Evolutionary conservation across 2,888 invertebrate genomes (phyloP), one percentile per base, ranked within the genome.

Genomic region (Neoitamus cyanurus): DNA sequence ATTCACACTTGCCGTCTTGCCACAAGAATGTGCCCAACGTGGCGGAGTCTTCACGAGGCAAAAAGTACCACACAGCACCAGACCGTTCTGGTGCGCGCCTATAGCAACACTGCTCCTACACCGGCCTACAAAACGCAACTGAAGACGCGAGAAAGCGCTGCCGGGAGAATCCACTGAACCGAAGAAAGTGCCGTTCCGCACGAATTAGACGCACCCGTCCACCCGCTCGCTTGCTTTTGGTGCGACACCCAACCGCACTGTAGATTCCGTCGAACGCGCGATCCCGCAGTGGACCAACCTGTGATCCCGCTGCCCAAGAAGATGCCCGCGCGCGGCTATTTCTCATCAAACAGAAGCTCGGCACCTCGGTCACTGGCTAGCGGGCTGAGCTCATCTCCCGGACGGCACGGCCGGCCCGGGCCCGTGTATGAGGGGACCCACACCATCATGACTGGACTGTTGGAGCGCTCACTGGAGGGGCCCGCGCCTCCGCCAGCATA

Each of bases 51-150:
- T 34, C 58, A 34, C 58, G 58, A 31, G 46, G 48, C 48, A 30
- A 80, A 68, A 58, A 15, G 25, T 15, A 31, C 28, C 31, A 68
- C 69, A 25, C 9, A 36, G n/a, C 68, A 68, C 34, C 69, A 28
- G n/a, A 20, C 80, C 36, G 36, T 7, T 58, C 80, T 31, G 80
- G 31, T 80, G 80, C 25, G 28, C 46, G 46, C 42, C 42, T 77
- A 46, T 77, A n/a, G 42, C 42, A 77, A 30, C 77, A 77, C 42
- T 58, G 72, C 83, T 42, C 20, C 75, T 73, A 83, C 83, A 83
- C 83, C 58, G 83, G 58, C 83, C 70, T 83, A 83, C 83, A 83
- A 83, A 83, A 83, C 46, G 73, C 30, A 83, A 83, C 83, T 83
- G 37, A 83, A 25, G 25, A 11, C 42, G 30, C 46, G 31, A 80